Evolutionary conservation across 2,888 invertebrate species (phyloP).

Genomic region (Drosophila robusta): DNA sequence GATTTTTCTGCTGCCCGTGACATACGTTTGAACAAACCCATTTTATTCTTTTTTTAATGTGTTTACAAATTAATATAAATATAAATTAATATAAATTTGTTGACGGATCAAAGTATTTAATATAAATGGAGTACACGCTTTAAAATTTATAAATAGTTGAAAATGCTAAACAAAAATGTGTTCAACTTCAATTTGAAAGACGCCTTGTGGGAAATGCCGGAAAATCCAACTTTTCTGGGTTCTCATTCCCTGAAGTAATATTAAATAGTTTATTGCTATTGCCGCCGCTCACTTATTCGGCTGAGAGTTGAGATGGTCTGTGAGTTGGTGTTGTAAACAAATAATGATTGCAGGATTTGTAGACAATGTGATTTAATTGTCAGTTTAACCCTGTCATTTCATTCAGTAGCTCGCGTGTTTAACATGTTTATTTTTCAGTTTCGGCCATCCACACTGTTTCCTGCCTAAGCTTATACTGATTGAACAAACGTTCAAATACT

Average conservation of each 20-base stretch:
- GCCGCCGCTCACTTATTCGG: neutral
- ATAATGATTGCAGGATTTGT: neutral
- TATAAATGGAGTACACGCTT: too few species aligned
- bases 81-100: too few species aligned
- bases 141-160: too few species aligned
- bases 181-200: too few species aligned
- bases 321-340: neutral
- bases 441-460: neutral
- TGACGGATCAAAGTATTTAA: too few species aligned
- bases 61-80: too few species aligned
- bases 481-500: neutral
- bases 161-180: too few species aligned
- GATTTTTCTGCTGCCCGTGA: too few species aligned
- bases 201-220: too few species aligned
- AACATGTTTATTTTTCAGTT: neutral
- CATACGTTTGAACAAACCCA: too few species aligned
- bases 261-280: neutral
- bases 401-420: neutral
- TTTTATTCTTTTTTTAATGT: too few species aligned
- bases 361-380: neutral
- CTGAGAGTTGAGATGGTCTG: too few species aligned
- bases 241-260: neutral
- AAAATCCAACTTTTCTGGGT: neutral
- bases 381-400: neutral
- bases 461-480: neutral